Conservation (phyloP, 2,113 vertebrate genomes). For the Notarius quadriscutis region DNA sequence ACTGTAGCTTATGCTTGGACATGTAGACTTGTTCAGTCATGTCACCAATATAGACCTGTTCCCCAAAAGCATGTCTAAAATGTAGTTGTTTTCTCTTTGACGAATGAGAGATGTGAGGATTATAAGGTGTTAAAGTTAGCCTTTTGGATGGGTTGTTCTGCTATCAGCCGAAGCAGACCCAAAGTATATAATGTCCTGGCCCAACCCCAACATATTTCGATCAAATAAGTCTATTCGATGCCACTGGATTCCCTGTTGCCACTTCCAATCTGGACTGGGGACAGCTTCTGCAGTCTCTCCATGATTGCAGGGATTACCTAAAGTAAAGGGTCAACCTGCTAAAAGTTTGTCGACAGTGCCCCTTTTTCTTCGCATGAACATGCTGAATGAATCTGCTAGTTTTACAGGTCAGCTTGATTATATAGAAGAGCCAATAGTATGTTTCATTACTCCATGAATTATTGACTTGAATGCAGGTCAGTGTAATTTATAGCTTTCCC, state of each 20-base stretch:
- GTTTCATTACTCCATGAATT: constrained; percentile 10
- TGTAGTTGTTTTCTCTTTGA: not conserved
- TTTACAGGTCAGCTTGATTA: not conserved
- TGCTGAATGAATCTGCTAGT: not conserved
- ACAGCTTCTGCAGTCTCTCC: not conserved
- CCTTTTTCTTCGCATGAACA: not conserved
- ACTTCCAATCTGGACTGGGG: not conserved
- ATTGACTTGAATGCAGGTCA: constrained; percentile 9
- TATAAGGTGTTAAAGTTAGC: not conserved
- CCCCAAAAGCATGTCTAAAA: not conserved
- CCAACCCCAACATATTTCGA: not conserved
- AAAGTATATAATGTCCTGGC: not conserved
- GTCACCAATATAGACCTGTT: not conserved
- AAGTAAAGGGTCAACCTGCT: not conserved
- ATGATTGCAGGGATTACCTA: not conserved
- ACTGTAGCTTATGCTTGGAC: not conserved
- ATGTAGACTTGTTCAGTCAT: not conserved
- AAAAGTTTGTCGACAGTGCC: not conserved
- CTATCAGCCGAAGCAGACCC: not conserved
- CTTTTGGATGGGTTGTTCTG: not conserved
- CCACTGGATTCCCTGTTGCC: not conserved
- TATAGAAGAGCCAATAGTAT: not conserved
- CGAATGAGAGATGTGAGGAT: not conserved
- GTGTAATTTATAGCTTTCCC: not conserved
- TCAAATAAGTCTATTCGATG: not conserved